phyloP scores from a whole-genome alignment of 2,888 invertebrate species.

The Cenopis cana region DNA sequence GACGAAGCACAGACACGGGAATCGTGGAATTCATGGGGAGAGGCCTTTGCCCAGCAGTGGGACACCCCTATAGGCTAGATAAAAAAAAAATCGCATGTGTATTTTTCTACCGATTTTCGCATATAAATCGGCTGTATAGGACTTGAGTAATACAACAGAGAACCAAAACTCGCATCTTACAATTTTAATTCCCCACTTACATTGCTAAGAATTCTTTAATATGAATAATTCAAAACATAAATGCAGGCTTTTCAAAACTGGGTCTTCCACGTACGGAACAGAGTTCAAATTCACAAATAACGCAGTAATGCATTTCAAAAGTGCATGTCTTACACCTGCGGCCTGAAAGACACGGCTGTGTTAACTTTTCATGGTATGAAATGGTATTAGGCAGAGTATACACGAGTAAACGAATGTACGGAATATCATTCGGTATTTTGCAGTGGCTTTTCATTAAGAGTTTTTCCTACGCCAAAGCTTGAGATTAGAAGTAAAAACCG shows the following conservation, averaged over 20 bases:
- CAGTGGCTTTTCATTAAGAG: too few species aligned
- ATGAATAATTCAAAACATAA: conserved; percentile 5
- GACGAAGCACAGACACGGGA: too few species aligned
- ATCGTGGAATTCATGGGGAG: too few species aligned
- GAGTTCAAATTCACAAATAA: conserved; percentile 2
- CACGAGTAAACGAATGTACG: not conserved
- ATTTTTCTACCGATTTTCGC: too few species aligned
- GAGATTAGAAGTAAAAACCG: too few species aligned
- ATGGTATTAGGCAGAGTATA: not conserved
- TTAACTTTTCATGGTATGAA: conserved; percentile 24
- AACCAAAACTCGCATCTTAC: not conserved
- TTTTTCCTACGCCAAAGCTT: too few species aligned
- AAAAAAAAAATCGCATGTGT: too few species aligned
- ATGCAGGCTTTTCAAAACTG: not conserved
- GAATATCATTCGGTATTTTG: too few species aligned
- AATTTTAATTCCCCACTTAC: not conserved
- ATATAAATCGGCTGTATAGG: too few species aligned
- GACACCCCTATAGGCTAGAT: too few species aligned
- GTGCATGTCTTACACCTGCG: conserved; percentile 31
- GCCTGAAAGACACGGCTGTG: conserved; percentile 31
- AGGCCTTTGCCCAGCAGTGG: too few species aligned
- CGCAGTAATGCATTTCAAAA: conserved; percentile 28
- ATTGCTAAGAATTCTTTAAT: not conserved
- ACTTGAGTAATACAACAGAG: not conserved
- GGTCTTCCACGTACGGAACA: not conserved